Base-by-base conservation (phyloP, 1,140 invertebrate species). In the Tetramorium simillimum region DNA sequence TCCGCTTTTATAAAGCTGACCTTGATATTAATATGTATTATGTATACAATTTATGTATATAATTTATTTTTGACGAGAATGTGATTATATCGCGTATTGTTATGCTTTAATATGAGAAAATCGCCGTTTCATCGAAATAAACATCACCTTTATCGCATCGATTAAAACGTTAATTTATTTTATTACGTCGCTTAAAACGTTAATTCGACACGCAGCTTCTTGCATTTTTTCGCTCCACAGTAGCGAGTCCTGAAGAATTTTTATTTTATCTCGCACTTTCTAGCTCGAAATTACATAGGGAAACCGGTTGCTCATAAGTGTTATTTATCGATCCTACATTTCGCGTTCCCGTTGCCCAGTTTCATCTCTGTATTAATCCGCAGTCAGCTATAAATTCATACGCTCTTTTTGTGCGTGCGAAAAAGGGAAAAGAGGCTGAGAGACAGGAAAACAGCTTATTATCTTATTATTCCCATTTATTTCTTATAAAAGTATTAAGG, bases 291-390 rank as follows among this genome's bases (percentile, higher is more conserved):
- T 72, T 72, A 81, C 65, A 81, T 56, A 56, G 49, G 49, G 10
- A 58, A 81, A 81, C 78, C 78, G 78, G 78, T 81, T 81, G 10
- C 6, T 18, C 16, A 24, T 28, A n/a, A 70, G 65, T 70, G 21
- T 81, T 72, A 81, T 72, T 81, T 81, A 81, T 81, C 49, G 78
- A 40, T 81, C 51, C 78, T 56, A 81, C 65, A 81, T 81, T 81
- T 81, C 37, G 49, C 78, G 78, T 81, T 81, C 78, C 65, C 78
- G 65, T 81, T 81, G 78, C 78, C 78, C 78, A 81, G 78, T 81
- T 81, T 81, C 77, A 53, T 40, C 51, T 69, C 21, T 40, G 33
- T 69, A 69, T 81, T 81, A 70, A 81, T 70, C 10, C 40, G 5
- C 18, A 43, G 6, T 58, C 24, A 24, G 3, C 18, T 72, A 67